Percentiles rank a stretch among this genome's conserved stretches.
Conservation (phyloP, 2,888 invertebrate species). For the Zonitis immaculata region DNA sequence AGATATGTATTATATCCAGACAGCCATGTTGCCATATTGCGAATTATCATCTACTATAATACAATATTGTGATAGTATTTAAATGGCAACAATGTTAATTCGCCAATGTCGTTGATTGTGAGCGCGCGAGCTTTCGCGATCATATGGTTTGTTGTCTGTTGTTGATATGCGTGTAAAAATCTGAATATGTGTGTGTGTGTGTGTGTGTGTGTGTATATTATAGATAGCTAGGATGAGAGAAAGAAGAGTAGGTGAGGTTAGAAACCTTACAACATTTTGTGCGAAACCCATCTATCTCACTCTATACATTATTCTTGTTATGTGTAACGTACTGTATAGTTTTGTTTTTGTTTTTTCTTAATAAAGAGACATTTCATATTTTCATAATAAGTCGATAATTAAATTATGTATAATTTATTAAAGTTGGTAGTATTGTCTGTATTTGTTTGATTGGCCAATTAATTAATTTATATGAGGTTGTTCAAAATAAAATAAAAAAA, state of each 20-base stretch:
- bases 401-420: too few species aligned
- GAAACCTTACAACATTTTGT: constrained; percentile 7
- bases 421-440: too few species aligned
- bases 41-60: not conserved
- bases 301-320: too few species aligned
- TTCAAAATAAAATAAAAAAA: too few species aligned
- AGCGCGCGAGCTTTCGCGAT: not conserved
- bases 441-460: too few species aligned
- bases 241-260: constrained; percentile 3
- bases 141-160: not conserved
- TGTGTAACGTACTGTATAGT: not conserved
- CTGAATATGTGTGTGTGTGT: too few species aligned
- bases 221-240: not conserved
- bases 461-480: too few species aligned
- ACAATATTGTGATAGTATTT: not conserved
- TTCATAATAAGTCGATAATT: too few species aligned
- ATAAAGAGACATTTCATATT: too few species aligned
- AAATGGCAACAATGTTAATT: not conserved
- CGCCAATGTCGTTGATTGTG: not conserved
- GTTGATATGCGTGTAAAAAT: not conserved
- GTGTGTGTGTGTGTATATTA: too few species aligned
- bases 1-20: too few species aligned
- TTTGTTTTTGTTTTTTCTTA: too few species aligned
- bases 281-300: not conserved
- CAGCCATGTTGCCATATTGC: not conserved